Evolutionary conservation across 2,797 vertebrate species (phyloP).

Genomic region (Platyrinchus mystaceus): DNA sequence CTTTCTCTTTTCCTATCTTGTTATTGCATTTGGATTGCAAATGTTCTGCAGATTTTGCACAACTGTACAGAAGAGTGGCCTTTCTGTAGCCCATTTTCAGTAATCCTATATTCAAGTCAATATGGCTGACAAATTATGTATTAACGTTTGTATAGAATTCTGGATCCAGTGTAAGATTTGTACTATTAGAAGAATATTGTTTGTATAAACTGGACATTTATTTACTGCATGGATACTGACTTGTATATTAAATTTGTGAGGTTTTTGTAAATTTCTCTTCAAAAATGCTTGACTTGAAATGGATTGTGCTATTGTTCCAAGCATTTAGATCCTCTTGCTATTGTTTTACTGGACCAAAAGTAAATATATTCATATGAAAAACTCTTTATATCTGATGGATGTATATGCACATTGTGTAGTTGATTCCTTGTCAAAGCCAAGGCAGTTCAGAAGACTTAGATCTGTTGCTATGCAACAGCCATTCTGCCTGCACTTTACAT

Average conservation of each 20-base stretch:
- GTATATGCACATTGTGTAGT: conserved; percentile 69
- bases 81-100: conserved; percentile 79
- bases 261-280: conserved; percentile 79
- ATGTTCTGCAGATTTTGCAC: conserved; percentile 83
- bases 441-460: conserved; percentile 70
- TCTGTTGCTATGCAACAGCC: conserved; percentile 77
- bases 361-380: conserved; percentile 75
- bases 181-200: conserved; percentile 76
- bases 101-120: conserved; percentile 70
- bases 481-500: conserved; percentile 75
- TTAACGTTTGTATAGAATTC: conserved; percentile 76
- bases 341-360: conserved; percentile 80
- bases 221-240: conserved; percentile 80
- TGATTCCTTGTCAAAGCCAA: conserved; percentile 68
- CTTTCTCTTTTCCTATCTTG: not conserved
- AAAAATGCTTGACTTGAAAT: conserved; percentile 75
- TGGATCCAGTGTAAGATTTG: conserved; percentile 77
- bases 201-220: conserved; percentile 78
- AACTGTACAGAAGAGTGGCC: conserved; percentile 82
- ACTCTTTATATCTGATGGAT: conserved; percentile 73
- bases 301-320: conserved; percentile 75
- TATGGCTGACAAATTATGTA: conserved; percentile 72
- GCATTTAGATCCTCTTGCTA: conserved; percentile 74
- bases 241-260: conserved; percentile 78
- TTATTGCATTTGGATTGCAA: conserved; percentile 65